Evolutionary conservation across 2,888 invertebrate genomes (phyloP).

Genomic region (Ptychoptera albimana): DNA sequence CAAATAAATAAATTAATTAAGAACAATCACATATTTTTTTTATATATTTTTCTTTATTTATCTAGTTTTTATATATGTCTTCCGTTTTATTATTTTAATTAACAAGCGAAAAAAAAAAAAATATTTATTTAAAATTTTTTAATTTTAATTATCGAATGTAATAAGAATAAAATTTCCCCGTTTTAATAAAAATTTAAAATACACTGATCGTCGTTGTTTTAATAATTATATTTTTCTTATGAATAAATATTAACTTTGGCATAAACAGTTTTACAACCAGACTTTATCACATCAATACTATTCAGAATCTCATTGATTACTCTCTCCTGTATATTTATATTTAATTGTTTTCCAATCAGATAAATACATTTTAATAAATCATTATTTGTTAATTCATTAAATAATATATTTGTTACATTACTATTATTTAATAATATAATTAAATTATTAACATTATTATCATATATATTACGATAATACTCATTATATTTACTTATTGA

Average conservation of each 20-base stretch:
- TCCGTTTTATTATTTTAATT: too few species aligned
- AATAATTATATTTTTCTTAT: background rate
- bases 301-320: conserved; percentile 17
- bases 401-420: conserved; percentile 1
- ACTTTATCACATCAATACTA: conserved; percentile 14
- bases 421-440: background rate
- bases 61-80: too few species aligned
- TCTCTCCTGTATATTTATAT: background rate
- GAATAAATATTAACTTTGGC: conserved; percentile 19
- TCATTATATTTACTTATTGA: background rate
- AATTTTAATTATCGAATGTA: too few species aligned
- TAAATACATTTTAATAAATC: conserved; percentile 2
- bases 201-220: background rate
- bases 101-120: too few species aligned
- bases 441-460: conserved; percentile 1
- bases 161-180: too few species aligned
- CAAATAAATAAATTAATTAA: background rate
- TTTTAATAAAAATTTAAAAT: too few species aligned
- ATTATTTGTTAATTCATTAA: conserved; percentile 1
- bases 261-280: conserved; percentile 24
- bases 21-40: background rate
- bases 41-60: background rate
- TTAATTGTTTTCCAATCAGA: background rate
- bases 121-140: too few species aligned
- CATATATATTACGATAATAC: background rate